Percentiles rank a stretch among this genome's conserved stretches.
phyloP scores from a whole-genome alignment of 2,888 invertebrate species.

The Meta bourneti region DNA sequence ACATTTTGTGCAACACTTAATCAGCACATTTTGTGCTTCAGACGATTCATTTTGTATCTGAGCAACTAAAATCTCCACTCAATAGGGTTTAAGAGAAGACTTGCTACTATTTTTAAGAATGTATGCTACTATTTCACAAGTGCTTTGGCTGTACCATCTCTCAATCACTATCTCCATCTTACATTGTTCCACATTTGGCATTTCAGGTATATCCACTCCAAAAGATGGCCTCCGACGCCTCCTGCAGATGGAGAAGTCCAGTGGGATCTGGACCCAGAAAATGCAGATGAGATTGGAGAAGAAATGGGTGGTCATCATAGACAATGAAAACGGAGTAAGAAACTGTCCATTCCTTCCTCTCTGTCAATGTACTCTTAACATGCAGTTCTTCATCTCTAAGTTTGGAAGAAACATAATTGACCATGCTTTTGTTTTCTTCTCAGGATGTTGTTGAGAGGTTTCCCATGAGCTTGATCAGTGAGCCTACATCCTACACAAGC shows the following conservation, averaged over 20 bases:
- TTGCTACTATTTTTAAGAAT: too few species aligned
- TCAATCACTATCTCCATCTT: too few species aligned
- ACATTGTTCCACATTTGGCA: background rate
- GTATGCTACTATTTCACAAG: too few species aligned
- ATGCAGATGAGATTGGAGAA: conserved; percentile 93
- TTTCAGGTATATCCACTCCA: conserved; percentile 91
- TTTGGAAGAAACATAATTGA: background rate
- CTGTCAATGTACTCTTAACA: background rate
- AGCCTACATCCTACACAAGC: conserved; percentile 98
- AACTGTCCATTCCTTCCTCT: background rate
- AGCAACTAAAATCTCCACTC: too few species aligned
- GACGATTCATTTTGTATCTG: too few species aligned
- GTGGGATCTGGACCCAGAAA: conserved; percentile 99
- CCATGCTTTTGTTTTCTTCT: conserved; percentile 77
- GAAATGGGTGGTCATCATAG: conserved; percentile 94
- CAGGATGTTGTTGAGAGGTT: conserved; percentile 98
- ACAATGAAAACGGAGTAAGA: conserved; percentile 91
- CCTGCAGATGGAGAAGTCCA: conserved; percentile 80
- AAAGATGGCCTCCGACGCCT: conserved; percentile 84
- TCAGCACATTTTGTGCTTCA: too few species aligned
- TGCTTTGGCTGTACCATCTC: background rate
- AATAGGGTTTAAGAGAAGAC: too few species aligned
- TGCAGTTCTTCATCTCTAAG: background rate
- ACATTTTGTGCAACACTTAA: too few species aligned
- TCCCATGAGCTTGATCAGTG: conserved; percentile 93